Evolutionary conservation across 92 coral and sea anemone genomes (phyloP), one percentile per base, ranked within the genome.

Genomic region (Palythoa grandiflora): DNA sequence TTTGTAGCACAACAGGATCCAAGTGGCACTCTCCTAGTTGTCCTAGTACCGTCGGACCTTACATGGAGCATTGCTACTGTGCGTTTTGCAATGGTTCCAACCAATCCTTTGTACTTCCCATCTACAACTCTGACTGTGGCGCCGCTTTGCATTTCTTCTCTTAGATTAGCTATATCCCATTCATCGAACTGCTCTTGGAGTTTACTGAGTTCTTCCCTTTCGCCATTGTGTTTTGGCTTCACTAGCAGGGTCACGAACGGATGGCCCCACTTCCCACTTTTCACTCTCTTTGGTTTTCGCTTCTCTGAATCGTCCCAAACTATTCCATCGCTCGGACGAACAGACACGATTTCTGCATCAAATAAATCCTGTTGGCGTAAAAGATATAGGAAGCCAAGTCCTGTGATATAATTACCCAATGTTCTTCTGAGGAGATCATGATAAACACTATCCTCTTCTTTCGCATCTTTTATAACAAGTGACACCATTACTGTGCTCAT

Each of bases 401-500:
- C 61, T 3, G 65, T 75, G 12, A 75, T 17, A 59, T 75, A 75
- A 40, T 75, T 6, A 9, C 79, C 79, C 2, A 40, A 54, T 73
- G 54, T 73, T 73, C 21, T 39, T 73, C 15, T 16, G 7, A 21
- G 13, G 38, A 10, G 2, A 4, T 10, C 50, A 73, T 73, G 36
- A 14, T 40, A 73, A 3, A 0, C 9, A 4, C 6, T 5, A 1
- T 38, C 51, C 2, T 37, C 51, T 9, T 36, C 21, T 1, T 39
- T 72, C 21, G 14, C 17, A n/a, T n/a, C 37, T 48, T 47, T 75
- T n/a, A 75, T 16, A 11, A 44, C 79, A 13, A 75, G 59, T 1
- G 79, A 75, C 36, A 75, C 79, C 79, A 75, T 75, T 14, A 75
- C 79, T 3, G 57, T n/a, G n/a, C 79, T 50, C 9, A 5, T 1